Conservation (phyloP, 1,140 invertebrate genomes). For the Papilio glaucus region DNA sequence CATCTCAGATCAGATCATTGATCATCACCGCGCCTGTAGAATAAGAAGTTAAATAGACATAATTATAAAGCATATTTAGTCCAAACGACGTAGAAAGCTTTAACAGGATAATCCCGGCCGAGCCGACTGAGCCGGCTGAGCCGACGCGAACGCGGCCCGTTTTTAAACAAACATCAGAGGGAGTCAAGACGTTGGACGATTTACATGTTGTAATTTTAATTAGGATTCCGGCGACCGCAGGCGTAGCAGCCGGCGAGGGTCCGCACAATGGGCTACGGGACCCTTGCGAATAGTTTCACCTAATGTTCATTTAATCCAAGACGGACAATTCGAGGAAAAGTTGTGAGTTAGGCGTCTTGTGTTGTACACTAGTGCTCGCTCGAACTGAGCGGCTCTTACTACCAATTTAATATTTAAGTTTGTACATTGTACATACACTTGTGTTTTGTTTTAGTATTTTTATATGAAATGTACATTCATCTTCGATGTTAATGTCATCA, state of each 20-base stretch:
- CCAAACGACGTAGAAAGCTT: constrained; percentile 34
- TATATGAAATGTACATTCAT: too few species aligned
- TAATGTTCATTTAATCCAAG: constrained; percentile 81
- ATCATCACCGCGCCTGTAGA: not conserved
- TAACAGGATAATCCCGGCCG: constrained; percentile 8
- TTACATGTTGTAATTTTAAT: constrained; percentile 81
- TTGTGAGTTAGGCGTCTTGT: constrained; percentile 67
- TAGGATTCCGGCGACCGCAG: constrained; percentile 62
- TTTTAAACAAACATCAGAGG: constrained; percentile 61
- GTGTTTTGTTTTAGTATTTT: not conserved
- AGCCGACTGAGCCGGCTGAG: too few species aligned
- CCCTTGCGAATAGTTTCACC: constrained; percentile 62
- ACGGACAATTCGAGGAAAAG: constrained; percentile 67
- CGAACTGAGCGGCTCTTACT: constrained; percentile 41
- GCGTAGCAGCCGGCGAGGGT: constrained; percentile 44
- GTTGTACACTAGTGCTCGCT: constrained; percentile 51
- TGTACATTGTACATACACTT: not conserved
- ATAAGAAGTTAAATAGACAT: not conserved
- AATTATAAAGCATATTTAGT: constrained; percentile 19
- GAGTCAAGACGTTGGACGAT: constrained; percentile 64
- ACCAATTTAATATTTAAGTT: constrained; percentile 13
- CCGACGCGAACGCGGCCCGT: constrained; percentile 39
- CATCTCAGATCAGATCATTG: too few species aligned
- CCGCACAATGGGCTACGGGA: constrained; percentile 56
- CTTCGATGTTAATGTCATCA: too few species aligned